These are phyloP conservation scores for Cinclus cinclus DNA, from an alignment of 2,113 vertebrate genomes.

Conservation along the genomic window DNA sequence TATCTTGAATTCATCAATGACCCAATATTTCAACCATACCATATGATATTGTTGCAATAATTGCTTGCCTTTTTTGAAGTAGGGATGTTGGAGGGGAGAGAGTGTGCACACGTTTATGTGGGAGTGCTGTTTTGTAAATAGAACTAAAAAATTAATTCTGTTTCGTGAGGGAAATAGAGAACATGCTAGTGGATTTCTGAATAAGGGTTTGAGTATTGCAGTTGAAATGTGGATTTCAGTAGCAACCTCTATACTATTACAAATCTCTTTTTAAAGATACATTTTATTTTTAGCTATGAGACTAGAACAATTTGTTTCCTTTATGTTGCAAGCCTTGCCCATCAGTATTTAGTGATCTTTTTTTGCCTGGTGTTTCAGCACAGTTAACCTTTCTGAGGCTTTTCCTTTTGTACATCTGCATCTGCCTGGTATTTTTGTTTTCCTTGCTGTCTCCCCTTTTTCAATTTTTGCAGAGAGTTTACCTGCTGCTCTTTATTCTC, in stretches of 20 bases:
- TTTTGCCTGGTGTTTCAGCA: neutral
- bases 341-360: neutral
- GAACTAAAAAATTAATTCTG: neutral
- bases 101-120: neutral
- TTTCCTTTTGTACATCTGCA: neutral
- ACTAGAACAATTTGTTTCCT: neutral
- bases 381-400: neutral
- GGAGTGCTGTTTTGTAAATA: neutral
- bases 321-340: neutral
- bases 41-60: neutral
- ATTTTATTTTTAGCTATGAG: neutral
- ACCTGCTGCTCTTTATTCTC: neutral
- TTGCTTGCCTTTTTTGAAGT: neutral
- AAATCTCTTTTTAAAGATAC: accelerated
- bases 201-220: neutral
- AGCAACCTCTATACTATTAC: neutral
- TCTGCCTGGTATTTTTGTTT: neutral
- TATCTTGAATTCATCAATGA: neutral
- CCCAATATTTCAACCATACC: neutral
- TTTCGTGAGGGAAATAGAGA: neutral
- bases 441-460: neutral
- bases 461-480: neutral
- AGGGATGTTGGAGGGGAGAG: neutral
- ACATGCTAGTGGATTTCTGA: neutral
- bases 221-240: neutral